Evolutionary conservation across 2,888 invertebrate genomes (phyloP), one percentile per base, ranked within the genome.

Genomic region (Priocnemis perturbator): DNA sequence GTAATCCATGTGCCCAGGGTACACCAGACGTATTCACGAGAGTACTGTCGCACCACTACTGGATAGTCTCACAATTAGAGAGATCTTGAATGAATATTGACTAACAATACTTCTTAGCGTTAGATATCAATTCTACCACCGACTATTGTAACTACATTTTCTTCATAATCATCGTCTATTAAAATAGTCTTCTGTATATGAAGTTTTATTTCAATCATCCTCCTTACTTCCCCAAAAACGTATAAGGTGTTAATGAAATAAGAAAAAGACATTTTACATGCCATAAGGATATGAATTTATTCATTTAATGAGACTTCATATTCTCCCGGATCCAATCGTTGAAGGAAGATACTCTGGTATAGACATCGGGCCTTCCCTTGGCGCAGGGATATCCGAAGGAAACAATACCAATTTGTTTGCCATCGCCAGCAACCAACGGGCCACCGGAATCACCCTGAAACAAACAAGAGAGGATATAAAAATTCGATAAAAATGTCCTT

Each of bases 371-470:
- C n/a, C 47, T 60, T 17, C 81, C 81, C 7, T 56, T 14, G 0
- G 76, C 83, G 57, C 82, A 83, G 19, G 73, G 73, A 21, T 50
- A 26, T n/a, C 76, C 79, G 73, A 73, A 83, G 14, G 83, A 82
- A 11, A 79, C 78, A 21, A 83, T 64, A 15, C 83, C 83, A 11
- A 81, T 60, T 53, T 77, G 74, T 21, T 56, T 58, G 14, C 72
- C 76, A 11, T 72, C 53, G 7, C 7, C 37, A 5, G 65, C 67
- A 3, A 78, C 60, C 1, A 83, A 69, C 20, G 76, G 71, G 23
- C 74, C 71, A 56, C 77, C 76, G 4, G 76, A 78, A 64, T 78
- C 78, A 62, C 74, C 77, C 77, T 78, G 20, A 47, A 45, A 55
- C 11, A 50, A 0, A 52, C n/a, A 21, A 44, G 15, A 2, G n/a